Evolutionary conservation across 1,140 invertebrate species (phyloP).

Genomic region (Lepidurus apus): DNA sequence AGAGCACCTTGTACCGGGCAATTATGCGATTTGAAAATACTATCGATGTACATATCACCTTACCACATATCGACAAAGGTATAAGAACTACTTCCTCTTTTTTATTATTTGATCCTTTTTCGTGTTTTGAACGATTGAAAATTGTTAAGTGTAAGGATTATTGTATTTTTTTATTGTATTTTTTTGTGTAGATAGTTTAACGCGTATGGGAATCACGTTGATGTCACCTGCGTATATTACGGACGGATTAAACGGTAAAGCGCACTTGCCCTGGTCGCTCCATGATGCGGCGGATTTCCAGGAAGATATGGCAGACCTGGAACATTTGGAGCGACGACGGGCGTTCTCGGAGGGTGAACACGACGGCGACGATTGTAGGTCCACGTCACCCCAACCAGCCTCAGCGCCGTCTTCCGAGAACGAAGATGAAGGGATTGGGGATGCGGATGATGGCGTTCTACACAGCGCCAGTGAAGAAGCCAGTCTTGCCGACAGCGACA

Average conservation of each 20-base stretch:
- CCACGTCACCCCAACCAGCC: slow-evolving; percentile 28
- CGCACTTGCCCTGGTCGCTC: not conserved
- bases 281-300: not conserved
- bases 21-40: not conserved
- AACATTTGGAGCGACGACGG: slow-evolving; percentile 25
- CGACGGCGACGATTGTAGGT: slow-evolving; percentile 30
- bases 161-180: not conserved
- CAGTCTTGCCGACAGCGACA: slow-evolving; percentile 63
- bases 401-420: slow-evolving; percentile 25
- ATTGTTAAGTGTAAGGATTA: not conserved
- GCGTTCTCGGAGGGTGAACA: slow-evolving; percentile 31
- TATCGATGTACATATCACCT: not conserved
- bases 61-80: not conserved
- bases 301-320: not conserved
- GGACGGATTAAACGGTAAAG: not conserved
- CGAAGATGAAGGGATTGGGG: not conserved
- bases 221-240: not conserved
- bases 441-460: slow-evolving; percentile 5
- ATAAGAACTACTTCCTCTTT: not conserved
- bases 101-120: not conserved
- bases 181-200: not conserved
- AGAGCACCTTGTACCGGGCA: not conserved
- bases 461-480: slow-evolving; percentile 64
- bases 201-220: not conserved
- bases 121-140: not conserved